These are phyloP conservation scores for Frankliniella fusca DNA, from an alignment of 2,888 invertebrate species.

Conservation along the genomic window DNA sequence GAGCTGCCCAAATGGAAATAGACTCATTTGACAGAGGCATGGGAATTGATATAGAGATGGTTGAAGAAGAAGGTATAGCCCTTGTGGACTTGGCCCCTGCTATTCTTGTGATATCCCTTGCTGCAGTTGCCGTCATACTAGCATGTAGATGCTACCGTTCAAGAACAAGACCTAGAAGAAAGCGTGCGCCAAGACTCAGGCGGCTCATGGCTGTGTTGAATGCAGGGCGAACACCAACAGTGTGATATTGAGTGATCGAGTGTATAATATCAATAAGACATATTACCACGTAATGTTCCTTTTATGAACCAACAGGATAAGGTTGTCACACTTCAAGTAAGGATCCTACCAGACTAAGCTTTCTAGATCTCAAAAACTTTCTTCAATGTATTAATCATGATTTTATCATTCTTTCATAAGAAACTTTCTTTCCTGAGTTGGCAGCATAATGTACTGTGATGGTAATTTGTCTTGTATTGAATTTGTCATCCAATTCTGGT, in stretches of 20 bases:
- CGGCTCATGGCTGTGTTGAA: conserved; percentile 38
- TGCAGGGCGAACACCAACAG: conserved; percentile 38
- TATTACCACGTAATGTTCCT: not conserved
- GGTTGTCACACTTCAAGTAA: not conserved
- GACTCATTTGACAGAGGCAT: conserved; percentile 43
- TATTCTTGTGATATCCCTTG: conserved; percentile 45
- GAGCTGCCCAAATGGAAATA: conserved; percentile 37
- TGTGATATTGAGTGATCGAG: conserved; percentile 31
- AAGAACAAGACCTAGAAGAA: conserved; percentile 49
- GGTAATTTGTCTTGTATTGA: not conserved
- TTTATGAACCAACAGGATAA: not conserved
- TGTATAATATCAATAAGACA: conserved; percentile 1
- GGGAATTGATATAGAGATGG: conserved; percentile 53
- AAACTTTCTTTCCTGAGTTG: not conserved
- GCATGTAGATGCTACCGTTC: conserved; percentile 47
- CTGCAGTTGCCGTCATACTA: conserved; percentile 45
- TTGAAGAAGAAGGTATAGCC: conserved; percentile 44
- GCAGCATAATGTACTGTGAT: not conserved
- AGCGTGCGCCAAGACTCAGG: conserved; percentile 41
- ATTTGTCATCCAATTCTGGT: too few relatives aligned
- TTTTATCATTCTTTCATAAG: not conserved
- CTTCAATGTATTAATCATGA: conserved; percentile 6
- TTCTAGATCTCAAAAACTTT: conserved; percentile 23
- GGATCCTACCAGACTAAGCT: conserved; percentile 14
- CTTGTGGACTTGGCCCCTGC: conserved; percentile 46